phyloP scores from a whole-genome alignment of 1,140 invertebrate genomes.

The Meloidogyne hapla region DNA sequence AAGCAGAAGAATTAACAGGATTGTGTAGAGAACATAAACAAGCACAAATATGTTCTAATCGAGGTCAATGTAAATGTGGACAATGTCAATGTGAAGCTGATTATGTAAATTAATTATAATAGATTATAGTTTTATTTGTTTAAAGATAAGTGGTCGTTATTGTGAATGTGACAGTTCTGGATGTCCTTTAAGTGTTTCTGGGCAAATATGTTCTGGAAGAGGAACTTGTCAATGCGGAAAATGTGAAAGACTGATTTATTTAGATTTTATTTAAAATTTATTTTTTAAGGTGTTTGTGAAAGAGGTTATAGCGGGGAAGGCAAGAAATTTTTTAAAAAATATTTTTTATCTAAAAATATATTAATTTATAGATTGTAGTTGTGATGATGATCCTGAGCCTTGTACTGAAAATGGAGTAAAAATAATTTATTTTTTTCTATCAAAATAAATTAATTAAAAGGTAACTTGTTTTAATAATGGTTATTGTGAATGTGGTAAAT shows the following conservation, averaged over 20 bases:
- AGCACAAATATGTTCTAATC: slow-evolving; percentile 35
- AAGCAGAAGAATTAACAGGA: slow-evolving; percentile 49
- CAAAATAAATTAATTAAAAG: slow-evolving; percentile 29
- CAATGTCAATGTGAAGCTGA: slow-evolving; percentile 40
- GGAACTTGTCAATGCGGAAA: slow-evolving; percentile 61
- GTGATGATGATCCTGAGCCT: slow-evolving; percentile 42
- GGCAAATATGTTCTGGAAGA: slow-evolving; percentile 52
- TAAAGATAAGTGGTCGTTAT: slow-evolving; percentile 54
- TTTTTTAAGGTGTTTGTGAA: slow-evolving; percentile 32
- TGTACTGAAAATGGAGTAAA: slow-evolving; percentile 58
- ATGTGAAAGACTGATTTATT: slow-evolving; percentile 35
- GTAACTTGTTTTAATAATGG: slow-evolving; percentile 53
- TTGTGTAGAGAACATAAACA: slow-evolving; percentile 48
- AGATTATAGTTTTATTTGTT: not conserved
- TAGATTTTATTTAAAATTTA: not conserved
- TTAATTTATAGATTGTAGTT: slow-evolving; percentile 50
- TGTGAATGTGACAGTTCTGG: slow-evolving; percentile 58
- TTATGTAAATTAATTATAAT: slow-evolving; percentile 38
- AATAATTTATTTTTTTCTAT: not conserved
- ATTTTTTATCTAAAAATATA: not conserved
- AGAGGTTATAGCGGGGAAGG: slow-evolving; percentile 35
- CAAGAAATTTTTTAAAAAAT: not conserved
- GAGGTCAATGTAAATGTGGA: slow-evolving; percentile 43
- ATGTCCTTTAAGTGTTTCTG: slow-evolving; percentile 50
- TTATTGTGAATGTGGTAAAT: slow-evolving; percentile 57